Evolutionary conservation across 2,113 vertebrate genomes (phyloP), one percentile per base, ranked within the genome.

Genomic region (Hydrochoerus hydrochaeris): DNA sequence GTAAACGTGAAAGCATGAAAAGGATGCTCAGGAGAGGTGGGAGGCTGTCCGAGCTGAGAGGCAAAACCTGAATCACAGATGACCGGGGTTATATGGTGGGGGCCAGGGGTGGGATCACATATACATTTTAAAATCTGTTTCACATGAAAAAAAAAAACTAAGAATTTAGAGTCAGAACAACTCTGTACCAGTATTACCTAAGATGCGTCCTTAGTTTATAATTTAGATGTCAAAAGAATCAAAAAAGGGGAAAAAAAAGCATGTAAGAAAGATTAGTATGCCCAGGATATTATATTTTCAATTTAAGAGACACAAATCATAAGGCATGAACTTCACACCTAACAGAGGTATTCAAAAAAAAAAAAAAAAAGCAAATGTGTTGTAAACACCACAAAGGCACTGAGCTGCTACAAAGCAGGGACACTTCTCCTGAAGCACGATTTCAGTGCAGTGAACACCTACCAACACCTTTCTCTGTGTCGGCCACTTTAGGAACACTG

Each of bases 71-170:
- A 81, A 24, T 17, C 24, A n/a, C 9, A 19, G n/a, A 19, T 9
- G 28, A 71, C 10, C 11, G 38, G 0, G 7, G 28, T 44, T 20
- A 3, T 16, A 13, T 38, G 12, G 0, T 0, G 52, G 44, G 49
- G 9, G 1, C 3, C 0, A 0, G 1, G 65, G 17, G 13, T 22
- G 41, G 4, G 4, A 62, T 46, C 35, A n/a, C 5, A 2, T 8
- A 2, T 17, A 22, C 20, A 32, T 28, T 71, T 46, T 67, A 44
- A 32, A 38, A 88, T 32, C 62, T 54, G 20, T 71, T 95, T 91
- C 41, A 30, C 0, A 13, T 26, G 38, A 80, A 96, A 89, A 78
- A 96, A 89, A 78, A 57, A 78, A 63, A 57, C 2, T 6, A 69
- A 67, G 26, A 85, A 85, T 57, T 62, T 57, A 16, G 62, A 88